phyloP scores from a whole-genome alignment of 2,888 invertebrate genomes.

The Drosophila tripunctata region DNA sequence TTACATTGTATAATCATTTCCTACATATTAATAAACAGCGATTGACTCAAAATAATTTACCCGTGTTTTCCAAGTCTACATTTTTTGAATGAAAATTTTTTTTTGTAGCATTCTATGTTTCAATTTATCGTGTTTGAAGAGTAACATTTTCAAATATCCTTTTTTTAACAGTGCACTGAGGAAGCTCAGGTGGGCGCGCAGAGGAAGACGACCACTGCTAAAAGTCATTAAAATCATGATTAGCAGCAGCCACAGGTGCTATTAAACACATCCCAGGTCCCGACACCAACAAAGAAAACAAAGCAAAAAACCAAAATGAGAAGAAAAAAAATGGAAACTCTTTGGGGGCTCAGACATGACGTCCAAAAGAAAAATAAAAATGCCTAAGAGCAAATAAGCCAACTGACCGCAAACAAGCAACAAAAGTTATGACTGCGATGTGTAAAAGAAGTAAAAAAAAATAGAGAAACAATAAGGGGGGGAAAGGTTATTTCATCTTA shows the following conservation, averaged over 20 bases:
- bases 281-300: not conserved
- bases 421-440: conserved; percentile 39
- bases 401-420: conserved; percentile 56
- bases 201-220: conserved; percentile 17
- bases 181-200: too few relatives aligned
- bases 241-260: conserved; percentile 73
- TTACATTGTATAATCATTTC: too few relatives aligned
- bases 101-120: too few relatives aligned
- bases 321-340: conserved; percentile 2
- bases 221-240: conserved; percentile 74
- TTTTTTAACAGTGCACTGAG: too few relatives aligned
- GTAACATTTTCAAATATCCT: too few relatives aligned
- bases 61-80: too few relatives aligned
- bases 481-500: conserved; percentile 39
- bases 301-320: not conserved
- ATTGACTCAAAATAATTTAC: too few relatives aligned
- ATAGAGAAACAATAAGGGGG: not conserved
- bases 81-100: too few relatives aligned
- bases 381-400: conserved; percentile 53
- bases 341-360: conserved; percentile 16
- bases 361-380: conserved; percentile 18
- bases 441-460: not conserved
- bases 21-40: too few relatives aligned
- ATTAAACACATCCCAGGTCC: conserved; percentile 43
- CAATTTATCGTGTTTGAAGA: too few relatives aligned